Evolutionary conservation across 2,888 invertebrate species (phyloP), one percentile per base, ranked within the genome.

Genomic region (Urechis unicinctus): DNA sequence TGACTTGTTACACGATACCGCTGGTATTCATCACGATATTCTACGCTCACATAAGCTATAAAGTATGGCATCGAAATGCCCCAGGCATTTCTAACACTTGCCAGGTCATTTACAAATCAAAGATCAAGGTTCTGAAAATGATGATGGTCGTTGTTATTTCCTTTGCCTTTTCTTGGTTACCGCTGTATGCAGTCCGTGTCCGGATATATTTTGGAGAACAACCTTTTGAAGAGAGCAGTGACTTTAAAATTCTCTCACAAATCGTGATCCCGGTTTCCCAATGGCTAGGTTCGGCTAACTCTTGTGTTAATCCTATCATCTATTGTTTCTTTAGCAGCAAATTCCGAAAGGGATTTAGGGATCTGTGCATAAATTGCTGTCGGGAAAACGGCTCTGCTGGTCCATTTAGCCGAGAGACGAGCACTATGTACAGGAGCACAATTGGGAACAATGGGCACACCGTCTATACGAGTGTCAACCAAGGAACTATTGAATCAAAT

Each of bases 241-340:
- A 42, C 44, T 63, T 53, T 53, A 57, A 31, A 57, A 53, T 57
- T 22, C 36, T 52, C 9, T 41, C 56, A 41, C 48, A 58, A 21
- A 52, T 51, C 29, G 86, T 88, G 1, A 88, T 89, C 22, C 94
- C 94, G 2, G 83, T 94, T 51, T 92, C 90, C 3, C 93, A 91
- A 75, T 91, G 90, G 91, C 81, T 95, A 48, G 94, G 94, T 2
- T 87, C 91, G 0, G 91, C 92, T 22, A 95, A 95, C 78, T 91
- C 91, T 24, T 93, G 93, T 82, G 92, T 94, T 72, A 95, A 95
- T 79, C 94, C 94, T 0, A 87, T 95, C 61, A 82, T 95, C 56
- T 93, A 94, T 78, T 91, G 92, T 2, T 93, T 92, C 80, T 92
- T 94, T 80, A 94, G 94, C 79, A 90, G 90, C 75, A 93, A 94